Evolutionary conservation across 2,797 vertebrate genomes (phyloP).

Genomic region (Pogonophryne albipinna): DNA sequence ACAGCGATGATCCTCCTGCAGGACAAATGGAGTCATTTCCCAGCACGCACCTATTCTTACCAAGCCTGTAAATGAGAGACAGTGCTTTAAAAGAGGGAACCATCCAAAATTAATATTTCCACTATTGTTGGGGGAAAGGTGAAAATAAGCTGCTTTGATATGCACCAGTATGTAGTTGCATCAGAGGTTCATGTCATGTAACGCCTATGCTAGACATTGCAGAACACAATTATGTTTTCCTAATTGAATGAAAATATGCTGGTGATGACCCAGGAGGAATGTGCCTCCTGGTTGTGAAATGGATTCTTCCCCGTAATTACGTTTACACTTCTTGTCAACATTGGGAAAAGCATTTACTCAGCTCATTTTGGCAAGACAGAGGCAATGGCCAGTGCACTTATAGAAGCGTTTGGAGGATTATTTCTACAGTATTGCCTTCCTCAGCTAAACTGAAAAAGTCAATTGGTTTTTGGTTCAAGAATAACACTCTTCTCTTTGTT

Average conservation of each 20-base stretch:
- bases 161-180: neutral
- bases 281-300: constrained; percentile 50
- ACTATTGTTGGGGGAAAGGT: constrained; percentile 8
- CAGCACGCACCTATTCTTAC: constrained; percentile 52
- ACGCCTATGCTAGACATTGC: constrained; percentile 14
- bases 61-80: constrained; percentile 22
- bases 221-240: constrained; percentile 22
- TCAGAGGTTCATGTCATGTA: constrained; percentile 25
- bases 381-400: constrained; percentile 10
- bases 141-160: constrained; percentile 16
- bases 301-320: constrained; percentile 58
- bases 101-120: neutral
- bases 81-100: constrained; percentile 16
- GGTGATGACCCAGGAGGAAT: constrained; percentile 28
- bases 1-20: constrained; percentile 52
- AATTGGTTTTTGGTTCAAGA: neutral
- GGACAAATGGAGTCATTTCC: constrained; percentile 48
- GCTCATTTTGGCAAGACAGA: constrained; percentile 41
- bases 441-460: neutral
- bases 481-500: constrained; percentile 53
- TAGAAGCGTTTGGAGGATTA: constrained; percentile 20
- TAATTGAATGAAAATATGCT: constrained; percentile 61
- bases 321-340: constrained; percentile 58
- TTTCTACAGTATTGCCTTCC: neutral
- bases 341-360: constrained; percentile 24